Evolutionary conservation across 2,113 vertebrate species (phyloP).

Genomic region (Callopanchax toddi): DNA sequence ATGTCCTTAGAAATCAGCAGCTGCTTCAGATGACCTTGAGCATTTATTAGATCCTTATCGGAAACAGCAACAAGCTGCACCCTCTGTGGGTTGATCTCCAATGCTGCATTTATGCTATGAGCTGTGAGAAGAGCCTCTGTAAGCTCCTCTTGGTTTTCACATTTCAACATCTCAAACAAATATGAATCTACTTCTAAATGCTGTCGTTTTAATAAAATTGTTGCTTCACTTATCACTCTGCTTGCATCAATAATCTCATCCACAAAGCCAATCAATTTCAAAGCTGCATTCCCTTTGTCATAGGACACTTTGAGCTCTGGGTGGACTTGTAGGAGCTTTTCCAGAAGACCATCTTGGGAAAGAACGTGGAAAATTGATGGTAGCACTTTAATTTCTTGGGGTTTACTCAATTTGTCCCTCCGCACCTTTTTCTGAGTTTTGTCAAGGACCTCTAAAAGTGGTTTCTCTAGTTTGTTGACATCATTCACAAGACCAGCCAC

Average conservation of each 20-base stretch:
- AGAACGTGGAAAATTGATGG: conserved; percentile 76
- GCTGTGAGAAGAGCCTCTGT: conserved; percentile 76
- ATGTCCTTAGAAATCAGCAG: conserved; percentile 68
- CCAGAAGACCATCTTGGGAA: conserved; percentile 57
- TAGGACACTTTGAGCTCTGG: conserved; percentile 77
- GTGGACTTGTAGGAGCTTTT: conserved; percentile 50
- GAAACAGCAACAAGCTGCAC: conserved; percentile 74
- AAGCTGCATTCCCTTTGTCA: conserved; percentile 14
- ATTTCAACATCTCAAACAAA: conserved; percentile 78
- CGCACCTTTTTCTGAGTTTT: conserved; percentile 62
- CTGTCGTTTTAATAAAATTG: conserved; percentile 59
- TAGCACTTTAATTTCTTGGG: conserved; percentile 57
- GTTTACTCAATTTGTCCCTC: conserved; percentile 69
- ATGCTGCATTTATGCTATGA: conserved; percentile 75
- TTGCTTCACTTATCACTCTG: conserved; percentile 71
- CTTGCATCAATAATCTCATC: conserved; percentile 78
- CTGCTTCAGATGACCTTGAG: conserved; percentile 75
- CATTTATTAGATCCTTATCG: conserved; percentile 67
- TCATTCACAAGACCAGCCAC: conserved; percentile 78
- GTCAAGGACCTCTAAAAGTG: conserved; percentile 56
- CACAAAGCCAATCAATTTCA: conserved; percentile 79
- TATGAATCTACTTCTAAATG: conserved; percentile 53
- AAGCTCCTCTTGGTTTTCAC: conserved; percentile 62
- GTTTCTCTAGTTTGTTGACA: conserved; percentile 59
- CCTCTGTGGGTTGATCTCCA: conserved; percentile 64